Conservation (phyloP, 2,797 vertebrate species). For the Lacerta viridis region DNA sequence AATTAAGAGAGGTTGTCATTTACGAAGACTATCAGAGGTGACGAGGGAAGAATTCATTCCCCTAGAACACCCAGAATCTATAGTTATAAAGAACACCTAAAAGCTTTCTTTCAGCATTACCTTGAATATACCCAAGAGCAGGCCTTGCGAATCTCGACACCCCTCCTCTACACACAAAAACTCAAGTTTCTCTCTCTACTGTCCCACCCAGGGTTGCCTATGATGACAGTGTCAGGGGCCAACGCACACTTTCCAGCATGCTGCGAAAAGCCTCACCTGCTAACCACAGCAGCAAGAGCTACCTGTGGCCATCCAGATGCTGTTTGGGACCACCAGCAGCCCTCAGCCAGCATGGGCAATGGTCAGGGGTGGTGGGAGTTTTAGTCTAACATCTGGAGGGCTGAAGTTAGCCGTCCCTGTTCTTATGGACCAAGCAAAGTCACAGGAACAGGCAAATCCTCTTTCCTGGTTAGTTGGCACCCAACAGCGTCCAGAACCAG, state of each 20-base stretch:
- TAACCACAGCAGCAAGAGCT: no score
- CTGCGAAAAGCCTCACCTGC: not conserved
- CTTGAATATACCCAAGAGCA: not conserved
- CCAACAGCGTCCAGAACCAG: not conserved
- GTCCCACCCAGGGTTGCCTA: constrained; percentile 15
- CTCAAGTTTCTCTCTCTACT: not conserved
- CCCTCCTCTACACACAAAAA: not conserved
- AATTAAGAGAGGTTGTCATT: constrained; percentile 20
- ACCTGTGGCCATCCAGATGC: no score
- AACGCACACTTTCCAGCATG: not conserved
- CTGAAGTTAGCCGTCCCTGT: no score
- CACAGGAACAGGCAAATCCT: not conserved
- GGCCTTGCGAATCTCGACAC: not conserved
- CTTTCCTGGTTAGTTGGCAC: not conserved
- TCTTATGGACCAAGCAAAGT: not conserved
- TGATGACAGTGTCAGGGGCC: not conserved
- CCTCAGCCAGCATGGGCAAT: no score
- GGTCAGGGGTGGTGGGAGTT: no score
- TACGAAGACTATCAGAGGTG: not conserved
- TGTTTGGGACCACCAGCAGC: no score
- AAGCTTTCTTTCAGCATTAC: not conserved
- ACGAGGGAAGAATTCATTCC: not conserved
- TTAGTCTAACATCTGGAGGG: no score
- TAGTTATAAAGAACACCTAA: no score
- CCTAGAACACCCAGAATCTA: no score